Evolutionary conservation across 2,113 vertebrate species (phyloP), one percentile per base, ranked within the genome.

Genomic region (Chlorodrepanis virens): DNA sequence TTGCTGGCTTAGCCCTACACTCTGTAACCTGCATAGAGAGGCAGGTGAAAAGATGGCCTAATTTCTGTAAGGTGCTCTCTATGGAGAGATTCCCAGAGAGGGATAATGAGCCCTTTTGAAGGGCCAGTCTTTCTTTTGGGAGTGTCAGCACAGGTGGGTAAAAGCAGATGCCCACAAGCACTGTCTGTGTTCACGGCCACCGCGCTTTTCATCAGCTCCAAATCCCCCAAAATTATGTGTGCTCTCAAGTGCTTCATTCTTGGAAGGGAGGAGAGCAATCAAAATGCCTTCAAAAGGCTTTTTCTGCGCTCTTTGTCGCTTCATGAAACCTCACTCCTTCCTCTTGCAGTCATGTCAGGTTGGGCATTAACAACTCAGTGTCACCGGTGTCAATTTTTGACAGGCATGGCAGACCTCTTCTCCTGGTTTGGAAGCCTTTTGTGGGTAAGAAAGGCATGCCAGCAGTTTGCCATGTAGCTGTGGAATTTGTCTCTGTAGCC

Each of bases 391-490:
- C 71, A 67, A 28, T 84, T 86, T 93, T 83, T 83, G 87, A 93
- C 52, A 68, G 53, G 54, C 76, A 64, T 1, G 0, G 60, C 39
- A 80, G 45, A 94, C 39, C 10, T 90, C 10, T 29, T 67, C 42
- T 89, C 76, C 75, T 56, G 33, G n/a, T 45, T 80, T 85, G 68
- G 47, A 90, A 95, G 64, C 14, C 72, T 50, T 87, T 91, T 85
- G 56, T 0, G 1, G 22, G 20, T 67, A 53, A 85, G 52, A 65
- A 65, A 87, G 65, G 61, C n/a, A 54, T 1, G 9, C 67, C 59
- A 83, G 39, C 54, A 59, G 39, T 91, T 96, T 81, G 35, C 85
- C 60, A 70, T 0, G 3, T 45, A 83, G 78, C 70, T 77, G 59
- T 91, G 90, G 84, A 87, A 88, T 81, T 91, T 80, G 68, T 70